These are phyloP conservation scores for Ammodytes dubius DNA, from an alignment of 2,113 vertebrate genomes.

Conservation along the genomic window DNA sequence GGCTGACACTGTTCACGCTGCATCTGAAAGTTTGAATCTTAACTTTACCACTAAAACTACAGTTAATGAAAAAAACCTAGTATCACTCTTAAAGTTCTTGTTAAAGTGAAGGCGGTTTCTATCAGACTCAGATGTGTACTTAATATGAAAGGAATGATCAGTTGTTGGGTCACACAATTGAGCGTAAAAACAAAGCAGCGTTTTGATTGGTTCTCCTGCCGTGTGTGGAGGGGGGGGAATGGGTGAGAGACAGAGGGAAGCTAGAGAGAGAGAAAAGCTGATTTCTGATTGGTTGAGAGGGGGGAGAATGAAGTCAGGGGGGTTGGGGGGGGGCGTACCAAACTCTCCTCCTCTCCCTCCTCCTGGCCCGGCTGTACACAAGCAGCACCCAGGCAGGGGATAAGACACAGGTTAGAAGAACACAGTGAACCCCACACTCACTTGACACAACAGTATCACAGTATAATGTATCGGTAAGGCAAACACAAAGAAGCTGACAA, in stretches of 20 bases:
- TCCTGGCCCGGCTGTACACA: slow-evolving; percentile 89
- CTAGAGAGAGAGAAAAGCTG: slow-evolving; percentile 40
- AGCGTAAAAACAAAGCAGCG: slow-evolving; percentile 38
- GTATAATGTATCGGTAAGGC: too few relatives aligned
- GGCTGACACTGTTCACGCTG: too few relatives aligned
- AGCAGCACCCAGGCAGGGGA: slow-evolving; percentile 52
- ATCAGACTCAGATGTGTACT: not conserved
- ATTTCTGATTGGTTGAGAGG: slow-evolving; percentile 47
- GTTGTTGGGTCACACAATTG: slow-evolving; percentile 67
- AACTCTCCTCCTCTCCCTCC: slow-evolving; percentile 88
- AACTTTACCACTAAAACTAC: not conserved
- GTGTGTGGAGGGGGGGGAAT: slow-evolving; percentile 8
- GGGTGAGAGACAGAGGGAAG: slow-evolving; percentile 29
- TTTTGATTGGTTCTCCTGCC: slow-evolving; percentile 43
- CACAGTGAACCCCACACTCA: too few relatives aligned
- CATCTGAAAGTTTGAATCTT: not conserved
- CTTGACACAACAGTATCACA: too few relatives aligned
- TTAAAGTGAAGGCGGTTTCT: not conserved
- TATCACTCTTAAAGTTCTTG: not conserved
- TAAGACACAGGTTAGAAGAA: too few relatives aligned
- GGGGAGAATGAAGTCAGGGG: slow-evolving; percentile 64
- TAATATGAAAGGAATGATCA: slow-evolving; percentile 47
- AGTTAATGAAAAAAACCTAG: not conserved
- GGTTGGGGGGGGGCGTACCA: slow-evolving; percentile 84
- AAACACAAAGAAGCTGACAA: too few relatives aligned